Evolutionary conservation across 2,797 vertebrate species (phyloP).

Genomic region (Cetoscarus ocellatus): DNA sequence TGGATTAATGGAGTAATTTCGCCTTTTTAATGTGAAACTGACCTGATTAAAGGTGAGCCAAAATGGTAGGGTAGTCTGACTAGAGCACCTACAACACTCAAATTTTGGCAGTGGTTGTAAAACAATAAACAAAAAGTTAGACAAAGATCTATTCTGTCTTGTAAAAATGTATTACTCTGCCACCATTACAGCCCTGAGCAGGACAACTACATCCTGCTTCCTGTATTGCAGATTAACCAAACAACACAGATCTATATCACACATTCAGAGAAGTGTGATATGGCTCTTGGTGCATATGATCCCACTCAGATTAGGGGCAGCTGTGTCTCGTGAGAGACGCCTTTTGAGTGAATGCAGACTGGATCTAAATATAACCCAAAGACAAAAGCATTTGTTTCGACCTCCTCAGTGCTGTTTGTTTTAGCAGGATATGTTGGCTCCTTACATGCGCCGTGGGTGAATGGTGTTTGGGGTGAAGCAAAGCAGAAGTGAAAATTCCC

Average conservation of each 20-base stretch:
- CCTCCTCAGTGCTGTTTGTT: conserved; percentile 80
- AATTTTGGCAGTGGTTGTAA: too few species aligned
- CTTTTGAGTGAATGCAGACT: conserved; percentile 54
- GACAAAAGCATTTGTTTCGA: conserved; percentile 83
- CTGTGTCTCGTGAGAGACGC: conserved; percentile 44
- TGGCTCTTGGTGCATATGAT: conserved; percentile 27
- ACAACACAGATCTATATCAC: conserved; percentile 15
- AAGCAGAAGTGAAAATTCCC: conserved; percentile 64
- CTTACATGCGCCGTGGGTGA: conserved; percentile 63
- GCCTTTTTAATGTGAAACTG: too few species aligned
- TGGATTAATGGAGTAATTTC: too few species aligned
- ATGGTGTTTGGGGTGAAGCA: conserved; percentile 72
- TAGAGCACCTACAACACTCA: too few species aligned
- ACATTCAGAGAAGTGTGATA: conserved; percentile 5
- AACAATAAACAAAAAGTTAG: too few species aligned
- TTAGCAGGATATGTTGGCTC: conserved; percentile 79
- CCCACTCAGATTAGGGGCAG: conserved; percentile 37
- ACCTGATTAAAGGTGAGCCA: too few species aligned
- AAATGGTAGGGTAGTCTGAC: too few species aligned
- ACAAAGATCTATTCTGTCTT: background rate
- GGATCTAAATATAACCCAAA: conserved; percentile 79
- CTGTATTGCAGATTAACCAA: background rate
- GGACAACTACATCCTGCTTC: conserved; percentile 4
- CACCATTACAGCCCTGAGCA: background rate
- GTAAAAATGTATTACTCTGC: too few species aligned